These are phyloP conservation scores for Sturmia bella DNA, from an alignment of 2,888 invertebrate species.

Conservation along the genomic window DNA sequence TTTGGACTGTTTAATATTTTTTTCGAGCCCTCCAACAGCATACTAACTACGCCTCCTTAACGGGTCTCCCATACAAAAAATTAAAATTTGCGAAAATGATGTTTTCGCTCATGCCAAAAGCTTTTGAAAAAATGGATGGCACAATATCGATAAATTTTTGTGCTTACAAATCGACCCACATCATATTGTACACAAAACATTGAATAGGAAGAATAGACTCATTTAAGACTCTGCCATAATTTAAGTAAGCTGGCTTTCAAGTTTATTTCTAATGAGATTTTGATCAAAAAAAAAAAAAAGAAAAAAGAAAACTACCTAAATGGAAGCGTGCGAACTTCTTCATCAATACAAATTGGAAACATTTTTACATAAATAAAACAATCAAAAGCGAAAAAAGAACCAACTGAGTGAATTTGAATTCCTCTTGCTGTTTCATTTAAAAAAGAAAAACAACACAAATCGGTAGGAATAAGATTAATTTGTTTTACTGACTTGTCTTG, in stretches of 20 bases:
- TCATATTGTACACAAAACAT: too few relatives aligned
- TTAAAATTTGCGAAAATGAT: too few relatives aligned
- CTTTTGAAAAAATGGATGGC: too few relatives aligned
- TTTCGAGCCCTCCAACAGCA: too few relatives aligned
- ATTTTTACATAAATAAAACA: conserved; percentile 30
- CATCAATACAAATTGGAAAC: conserved; percentile 31
- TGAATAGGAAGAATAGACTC: neutral
- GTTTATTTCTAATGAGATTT: conserved; percentile 14
- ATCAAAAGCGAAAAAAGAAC: conserved; percentile 40
- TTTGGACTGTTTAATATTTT: too few relatives aligned
- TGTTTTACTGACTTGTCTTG: conserved; percentile 70
- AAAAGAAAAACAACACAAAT: conserved; percentile 44
- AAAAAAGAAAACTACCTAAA: too few relatives aligned
- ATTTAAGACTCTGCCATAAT: neutral
- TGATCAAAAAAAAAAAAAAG: conserved; percentile 6
- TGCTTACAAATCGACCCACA: too few relatives aligned
- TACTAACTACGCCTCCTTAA: too few relatives aligned
- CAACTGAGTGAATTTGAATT: conserved; percentile 35
- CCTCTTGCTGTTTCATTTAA: conserved; percentile 31
- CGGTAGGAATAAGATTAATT: conserved; percentile 73
- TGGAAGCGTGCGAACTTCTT: conserved; percentile 66
- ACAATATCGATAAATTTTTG: too few relatives aligned
- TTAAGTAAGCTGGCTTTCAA: neutral
- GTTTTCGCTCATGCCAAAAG: too few relatives aligned
- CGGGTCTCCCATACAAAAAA: too few relatives aligned